phyloP scores from a whole-genome alignment of 2,888 invertebrate genomes.

The Melolontha melolontha region DNA sequence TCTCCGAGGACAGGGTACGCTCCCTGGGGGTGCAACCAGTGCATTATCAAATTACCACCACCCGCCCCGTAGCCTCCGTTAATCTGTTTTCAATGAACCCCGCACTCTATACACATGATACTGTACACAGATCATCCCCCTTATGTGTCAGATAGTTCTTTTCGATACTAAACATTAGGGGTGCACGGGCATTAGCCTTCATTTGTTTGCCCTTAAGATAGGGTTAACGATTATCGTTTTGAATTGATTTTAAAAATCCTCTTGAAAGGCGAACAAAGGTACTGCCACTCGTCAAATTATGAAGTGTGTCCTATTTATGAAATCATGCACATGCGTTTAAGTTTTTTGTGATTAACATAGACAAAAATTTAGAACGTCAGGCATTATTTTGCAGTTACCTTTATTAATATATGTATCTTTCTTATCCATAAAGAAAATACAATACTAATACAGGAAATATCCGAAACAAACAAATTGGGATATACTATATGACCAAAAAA shows the following conservation, averaged over 20 bases:
- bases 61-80: conserved; percentile 64
- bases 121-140: conserved; percentile 55
- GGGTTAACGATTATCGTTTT: conserved; percentile 44
- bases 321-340: conserved; percentile 25
- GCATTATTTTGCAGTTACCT: no score
- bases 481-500: no score
- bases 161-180: conserved; percentile 39
- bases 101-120: conserved; percentile 60
- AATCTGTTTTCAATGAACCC: conserved; percentile 67
- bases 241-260: conserved; percentile 37
- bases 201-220: conserved; percentile 47
- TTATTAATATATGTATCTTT: no score
- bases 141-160: conserved; percentile 40
- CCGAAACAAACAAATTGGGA: no score
- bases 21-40: conserved; percentile 57
- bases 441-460: no score
- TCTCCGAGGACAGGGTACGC: conserved; percentile 55
- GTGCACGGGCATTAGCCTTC: conserved; percentile 44
- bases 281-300: conserved; percentile 13
- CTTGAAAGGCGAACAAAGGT: conserved; percentile 35
- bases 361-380: no score
- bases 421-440: no score
- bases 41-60: conserved; percentile 68
- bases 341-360: no score
- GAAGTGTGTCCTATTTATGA: conserved; percentile 14